A percentile compares a stretch with the other conserved stretches of the same genome.
These are phyloP conservation scores for Smittia aterrima DNA, from an alignment of 2,888 invertebrate species.

Conservation along the genomic window DNA sequence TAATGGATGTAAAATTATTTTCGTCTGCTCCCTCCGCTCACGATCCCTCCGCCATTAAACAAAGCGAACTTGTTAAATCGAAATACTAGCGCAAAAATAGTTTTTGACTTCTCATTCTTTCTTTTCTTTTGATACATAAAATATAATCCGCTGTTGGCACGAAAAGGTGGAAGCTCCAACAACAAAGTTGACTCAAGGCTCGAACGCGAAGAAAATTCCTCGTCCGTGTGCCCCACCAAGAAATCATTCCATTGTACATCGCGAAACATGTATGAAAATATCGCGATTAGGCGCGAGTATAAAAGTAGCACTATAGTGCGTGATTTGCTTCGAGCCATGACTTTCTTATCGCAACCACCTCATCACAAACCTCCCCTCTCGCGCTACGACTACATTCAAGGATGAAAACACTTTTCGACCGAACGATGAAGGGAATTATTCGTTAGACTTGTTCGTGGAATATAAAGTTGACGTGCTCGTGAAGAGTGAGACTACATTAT, in stretches of 20 bases:
- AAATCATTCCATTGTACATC: background rate
- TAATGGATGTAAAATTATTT: background rate
- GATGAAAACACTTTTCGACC: background rate
- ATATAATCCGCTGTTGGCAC: constrained; percentile 39
- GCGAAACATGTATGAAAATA: constrained; percentile 16
- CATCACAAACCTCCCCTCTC: constrained; percentile 11
- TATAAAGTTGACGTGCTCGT: background rate
- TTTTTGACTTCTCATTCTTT: background rate
- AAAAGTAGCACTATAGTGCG: constrained; percentile 30
- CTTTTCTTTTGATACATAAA: background rate
- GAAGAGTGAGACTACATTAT: background rate
- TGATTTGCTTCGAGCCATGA: constrained; percentile 26
- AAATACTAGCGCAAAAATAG: background rate
- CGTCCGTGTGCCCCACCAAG: background rate
- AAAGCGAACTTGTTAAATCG: background rate
- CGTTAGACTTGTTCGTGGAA: background rate
- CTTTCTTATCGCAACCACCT: constrained; percentile 27
- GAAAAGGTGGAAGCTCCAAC: constrained; percentile 39
- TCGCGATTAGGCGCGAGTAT: constrained; percentile 26
- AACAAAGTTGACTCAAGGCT: background rate
- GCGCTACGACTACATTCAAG: constrained; percentile 8
- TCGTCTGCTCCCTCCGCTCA: background rate
- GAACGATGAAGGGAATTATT: background rate
- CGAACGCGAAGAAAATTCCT: background rate
- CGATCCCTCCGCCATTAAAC: background rate